Evolutionary conservation across 2,113 vertebrate genomes (phyloP).

Genomic region (Melospiza georgiana): DNA sequence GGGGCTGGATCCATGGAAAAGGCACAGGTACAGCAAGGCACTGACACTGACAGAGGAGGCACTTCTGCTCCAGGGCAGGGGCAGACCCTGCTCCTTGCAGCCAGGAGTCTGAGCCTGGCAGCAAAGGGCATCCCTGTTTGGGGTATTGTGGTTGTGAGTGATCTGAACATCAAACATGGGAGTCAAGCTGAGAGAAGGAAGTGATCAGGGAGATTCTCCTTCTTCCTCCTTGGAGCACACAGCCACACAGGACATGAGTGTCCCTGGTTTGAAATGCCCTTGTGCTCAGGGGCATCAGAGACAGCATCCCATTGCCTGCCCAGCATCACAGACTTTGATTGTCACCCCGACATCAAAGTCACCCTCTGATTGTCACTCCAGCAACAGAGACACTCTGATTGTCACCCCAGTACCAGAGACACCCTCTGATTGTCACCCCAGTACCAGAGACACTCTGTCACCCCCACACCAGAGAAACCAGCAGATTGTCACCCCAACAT

Average conservation of each 20-base stretch:
- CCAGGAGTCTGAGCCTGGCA: neutral
- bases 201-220: neutral
- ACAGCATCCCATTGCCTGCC: neutral
- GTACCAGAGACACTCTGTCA: neutral
- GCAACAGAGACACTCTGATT: neutral
- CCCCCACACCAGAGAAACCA: neutral
- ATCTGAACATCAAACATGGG: neutral
- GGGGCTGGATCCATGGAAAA: neutral
- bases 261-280: neutral
- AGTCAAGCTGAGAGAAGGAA: neutral
- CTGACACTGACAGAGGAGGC: neutral
- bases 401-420: neutral
- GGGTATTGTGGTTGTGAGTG: no score
- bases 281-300: neutral
- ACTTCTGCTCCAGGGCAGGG: neutral
- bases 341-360: neutral
- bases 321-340: neutral
- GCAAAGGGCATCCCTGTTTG: neutral
- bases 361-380: neutral
- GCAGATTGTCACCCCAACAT: neutral
- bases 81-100: neutral
- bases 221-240: neutral
- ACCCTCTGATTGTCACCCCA: neutral
- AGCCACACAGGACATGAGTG: accelerated
- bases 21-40: slow-evolving; percentile 2